Evolutionary conservation across 2,113 vertebrate genomes (phyloP).

Genomic region (Poicephalus meyeri): DNA sequence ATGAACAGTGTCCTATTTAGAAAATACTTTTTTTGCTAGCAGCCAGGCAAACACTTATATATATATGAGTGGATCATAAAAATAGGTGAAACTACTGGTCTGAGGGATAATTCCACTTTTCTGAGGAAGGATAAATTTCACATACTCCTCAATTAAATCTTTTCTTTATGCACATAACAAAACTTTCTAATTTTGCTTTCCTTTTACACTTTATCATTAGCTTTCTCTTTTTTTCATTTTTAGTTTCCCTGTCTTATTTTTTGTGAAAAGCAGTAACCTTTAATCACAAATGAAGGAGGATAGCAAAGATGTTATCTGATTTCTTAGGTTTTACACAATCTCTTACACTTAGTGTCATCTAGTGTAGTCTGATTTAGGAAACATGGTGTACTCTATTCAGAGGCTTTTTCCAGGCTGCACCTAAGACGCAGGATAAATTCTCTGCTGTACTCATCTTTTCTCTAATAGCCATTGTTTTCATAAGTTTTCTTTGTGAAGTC

Average conservation of each 20-base stretch:
- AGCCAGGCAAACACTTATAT: not conserved
- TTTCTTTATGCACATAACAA: rapidly evolving
- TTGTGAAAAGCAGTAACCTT: not conserved
- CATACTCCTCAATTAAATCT: not conserved
- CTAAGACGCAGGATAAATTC: not conserved
- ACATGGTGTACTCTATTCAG: not conserved
- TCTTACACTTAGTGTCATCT: not conserved
- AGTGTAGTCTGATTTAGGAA: not conserved
- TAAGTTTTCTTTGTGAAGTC: not conserved
- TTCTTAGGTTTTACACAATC: not conserved
- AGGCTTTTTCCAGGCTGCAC: not conserved
- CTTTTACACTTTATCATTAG: not conserved
- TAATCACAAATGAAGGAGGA: not conserved
- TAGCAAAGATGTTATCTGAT: not conserved
- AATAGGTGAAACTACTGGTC: not conserved
- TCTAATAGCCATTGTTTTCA: not conserved
- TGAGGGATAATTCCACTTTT: not conserved
- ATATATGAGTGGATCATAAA: not conserved
- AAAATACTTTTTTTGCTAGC: not conserved
- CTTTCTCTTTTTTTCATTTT: not conserved
- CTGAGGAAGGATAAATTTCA: not conserved
- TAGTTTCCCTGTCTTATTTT: rapidly evolving
- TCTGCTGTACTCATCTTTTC: not conserved
- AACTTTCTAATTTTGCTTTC: not conserved
- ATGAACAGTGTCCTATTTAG: not conserved